Conservation (phyloP, 2,888 invertebrate genomes). For the Clanis bilineata region DNA sequence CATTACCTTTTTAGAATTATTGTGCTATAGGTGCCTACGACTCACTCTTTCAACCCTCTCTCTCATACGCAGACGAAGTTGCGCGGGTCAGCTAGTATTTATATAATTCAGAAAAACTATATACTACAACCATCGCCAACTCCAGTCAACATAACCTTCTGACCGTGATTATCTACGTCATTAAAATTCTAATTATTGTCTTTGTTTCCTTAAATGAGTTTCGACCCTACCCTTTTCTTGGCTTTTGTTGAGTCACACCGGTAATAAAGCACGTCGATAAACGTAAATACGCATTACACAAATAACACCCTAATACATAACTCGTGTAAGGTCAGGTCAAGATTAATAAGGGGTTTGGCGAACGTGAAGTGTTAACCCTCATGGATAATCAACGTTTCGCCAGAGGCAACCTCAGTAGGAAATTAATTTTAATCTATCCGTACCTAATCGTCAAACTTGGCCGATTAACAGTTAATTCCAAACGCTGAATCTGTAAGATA, state of each 20-base stretch:
- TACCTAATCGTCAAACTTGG: constrained; percentile 64
- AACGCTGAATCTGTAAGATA: constrained; percentile 36
- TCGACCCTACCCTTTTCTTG: background rate
- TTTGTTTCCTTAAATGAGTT: constrained; percentile 6
- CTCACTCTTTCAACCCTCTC: too few species aligned
- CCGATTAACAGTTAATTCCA: constrained; percentile 67
- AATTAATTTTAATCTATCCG: constrained; percentile 68
- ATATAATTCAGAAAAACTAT: too few species aligned
- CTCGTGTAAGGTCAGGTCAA: constrained; percentile 22
- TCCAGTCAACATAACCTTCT: too few species aligned
- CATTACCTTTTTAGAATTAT: too few species aligned
- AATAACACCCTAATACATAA: constrained; percentile 20
- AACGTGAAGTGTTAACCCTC: constrained; percentile 37
- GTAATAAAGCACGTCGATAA: constrained; percentile 7
- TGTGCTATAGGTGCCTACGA: too few species aligned
- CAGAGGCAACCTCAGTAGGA: constrained; percentile 40
- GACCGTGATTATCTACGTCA: background rate
- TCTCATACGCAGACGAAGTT: too few species aligned
- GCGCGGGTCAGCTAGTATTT: too few species aligned
- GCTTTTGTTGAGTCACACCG: background rate
- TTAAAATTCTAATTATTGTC: constrained; percentile 4
- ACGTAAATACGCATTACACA: constrained; percentile 6
- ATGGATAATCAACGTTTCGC: constrained; percentile 45
- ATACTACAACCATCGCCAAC: too few species aligned
- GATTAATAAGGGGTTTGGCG: constrained; percentile 35